Base-by-base conservation (phyloP, 2,113 vertebrate species). In the Aspidoscelis tigris region DNA sequence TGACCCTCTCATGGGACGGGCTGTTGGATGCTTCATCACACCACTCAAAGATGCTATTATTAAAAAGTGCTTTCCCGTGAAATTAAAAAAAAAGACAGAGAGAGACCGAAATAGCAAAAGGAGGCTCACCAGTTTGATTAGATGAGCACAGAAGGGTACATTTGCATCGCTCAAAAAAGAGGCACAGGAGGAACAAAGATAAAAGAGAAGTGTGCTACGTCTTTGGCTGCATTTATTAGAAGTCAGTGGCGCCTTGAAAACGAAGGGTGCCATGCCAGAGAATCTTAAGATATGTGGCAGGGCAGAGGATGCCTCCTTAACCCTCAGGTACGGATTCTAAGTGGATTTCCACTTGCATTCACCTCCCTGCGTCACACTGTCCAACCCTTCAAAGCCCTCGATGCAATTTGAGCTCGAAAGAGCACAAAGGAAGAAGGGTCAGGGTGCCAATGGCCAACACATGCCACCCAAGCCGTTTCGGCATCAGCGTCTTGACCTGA, bases 1-100 rank as follows among this genome's bases (percentile, higher is more conserved):
- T 97, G 94, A 94, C 90, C 93, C 93, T 93, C 97, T 96, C 96
- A 87, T 69, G 96, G 96, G 97, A 97, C 93, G 89, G 92, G 93
- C 91, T 90, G 92, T 92, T 84, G 53, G 94, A 94, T 84, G 94
- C 90, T 95, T 93, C 93, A 94, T 94, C 95, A 94, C 95, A 91
- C 90, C 91, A 92, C 89, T 94, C 93, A 90, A 33, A 89, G 92
- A 84, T 64, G 66, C 6, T 88, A 88, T 91, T 94, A 94, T 93
- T 93, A 93, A 94, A 93, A 90, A 91, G 91, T 73, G 86, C 84
- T 89, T 90, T 85, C 82, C 88, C 39, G 3, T 1, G 82, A 93
- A 88, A 90, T 92, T 85, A 65, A 58, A 53, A 41, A 78, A 18
- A 55, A 18, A 33, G 68, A 43, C 1, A 71, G 44, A 53, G 43